Conservation (phyloP, 2,888 invertebrate species). For the Clostera curtula region DNA sequence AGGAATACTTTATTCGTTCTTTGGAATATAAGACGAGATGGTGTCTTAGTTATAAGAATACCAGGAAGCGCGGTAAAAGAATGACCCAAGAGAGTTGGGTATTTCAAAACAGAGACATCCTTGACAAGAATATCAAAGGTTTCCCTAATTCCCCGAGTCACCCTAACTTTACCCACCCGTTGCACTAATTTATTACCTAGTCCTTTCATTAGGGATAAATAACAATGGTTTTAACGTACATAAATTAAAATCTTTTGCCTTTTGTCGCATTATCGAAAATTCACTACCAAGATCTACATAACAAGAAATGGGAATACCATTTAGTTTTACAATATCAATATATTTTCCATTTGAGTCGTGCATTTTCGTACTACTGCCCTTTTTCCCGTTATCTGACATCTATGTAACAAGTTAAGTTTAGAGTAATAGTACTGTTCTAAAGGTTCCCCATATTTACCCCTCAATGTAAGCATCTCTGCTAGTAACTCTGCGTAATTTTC, state of each 20-base stretch:
- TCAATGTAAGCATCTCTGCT: neutral
- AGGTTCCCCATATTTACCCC: neutral
- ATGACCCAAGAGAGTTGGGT: slow-evolving; percentile 1
- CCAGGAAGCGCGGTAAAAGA: slow-evolving; percentile 1
- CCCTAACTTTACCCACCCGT: neutral
- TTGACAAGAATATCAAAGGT: slow-evolving; percentile 1
- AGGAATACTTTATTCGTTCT: neutral
- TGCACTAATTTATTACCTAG: neutral
- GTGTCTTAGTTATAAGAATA: neutral
- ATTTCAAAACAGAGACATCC: neutral
- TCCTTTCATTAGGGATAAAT: neutral
- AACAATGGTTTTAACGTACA: neutral
- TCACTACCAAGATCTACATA: neutral
- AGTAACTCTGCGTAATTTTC: neutral
- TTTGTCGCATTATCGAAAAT: neutral
- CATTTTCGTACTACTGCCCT: neutral
- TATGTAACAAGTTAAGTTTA: neutral
- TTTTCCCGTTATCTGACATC: neutral
- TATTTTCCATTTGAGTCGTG: neutral
- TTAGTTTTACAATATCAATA: neutral
- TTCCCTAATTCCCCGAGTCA: neutral
- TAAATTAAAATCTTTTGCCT: neutral
- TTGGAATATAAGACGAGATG: neutral
- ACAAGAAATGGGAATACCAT: neutral
- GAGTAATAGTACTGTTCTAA: neutral